Base-by-base conservation (phyloP, 2,113 vertebrate genomes). In the Condylura cristata region DNA sequence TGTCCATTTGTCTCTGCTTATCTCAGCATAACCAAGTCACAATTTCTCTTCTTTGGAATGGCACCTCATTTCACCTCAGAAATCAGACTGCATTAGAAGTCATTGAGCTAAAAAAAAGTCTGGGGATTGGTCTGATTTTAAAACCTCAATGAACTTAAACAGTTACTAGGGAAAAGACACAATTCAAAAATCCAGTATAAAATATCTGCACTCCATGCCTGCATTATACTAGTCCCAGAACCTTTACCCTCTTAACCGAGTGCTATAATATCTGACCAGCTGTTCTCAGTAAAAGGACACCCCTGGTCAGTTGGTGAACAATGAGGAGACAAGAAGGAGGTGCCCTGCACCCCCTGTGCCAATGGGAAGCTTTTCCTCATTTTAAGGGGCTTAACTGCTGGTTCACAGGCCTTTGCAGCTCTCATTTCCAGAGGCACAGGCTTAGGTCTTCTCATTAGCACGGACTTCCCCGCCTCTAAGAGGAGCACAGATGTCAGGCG, bases 401-500 rank as follows among this genome's bases (percentile, higher is more conserved):
- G 3, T 86, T 92, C 91, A 84, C 86, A 76, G 93, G 94, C 91
- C 80, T 86, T 76, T 71, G 37, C 30, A 56, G 71, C 70, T 76
- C 72, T 28, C 13, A 5, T 53, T 92, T 85, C 72, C 75, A 2
- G 13, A 75, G 86, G 79, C 91, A 26, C 24, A 53, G 82, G 75
- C 95, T 92, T 32, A 44, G 61, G 92, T 90, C 94, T 95, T 89
- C 95, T 96, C 90, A 92, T 97, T 95, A 95, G 95, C 91, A 37
- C 75, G 44, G 94, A 95, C 96, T 95, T 94, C 93, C 79, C 93
- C 13, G 46, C 93, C 80, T 96, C 91, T 14, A 63, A 65, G 91
- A 84, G 75, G 56, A 87, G 93, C 83, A 92, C 97, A 96, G 97
- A 97, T 97, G 96, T 97, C 96, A 93, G 93, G 83, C 70, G 7